Conservation (phyloP, 2,113 vertebrate genomes). For the Pygathrix nemaeus region DNA sequence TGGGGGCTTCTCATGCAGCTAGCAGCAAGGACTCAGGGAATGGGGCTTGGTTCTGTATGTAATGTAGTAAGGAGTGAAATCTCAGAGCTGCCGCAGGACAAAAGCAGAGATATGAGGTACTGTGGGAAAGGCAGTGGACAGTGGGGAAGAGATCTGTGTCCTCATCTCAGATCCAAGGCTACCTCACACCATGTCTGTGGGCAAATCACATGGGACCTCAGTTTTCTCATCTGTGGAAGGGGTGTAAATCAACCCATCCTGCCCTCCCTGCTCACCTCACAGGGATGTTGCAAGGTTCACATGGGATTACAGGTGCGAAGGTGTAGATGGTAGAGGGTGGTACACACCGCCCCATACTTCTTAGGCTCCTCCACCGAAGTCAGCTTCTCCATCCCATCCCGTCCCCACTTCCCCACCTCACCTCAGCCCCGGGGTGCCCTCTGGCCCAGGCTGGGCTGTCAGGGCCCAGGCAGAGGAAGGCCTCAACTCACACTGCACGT, state of each 20-base stretch:
- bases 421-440: neutral
- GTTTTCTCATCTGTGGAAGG: neutral
- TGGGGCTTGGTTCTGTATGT: neutral
- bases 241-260: neutral
- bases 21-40: neutral
- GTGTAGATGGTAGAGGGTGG: neutral
- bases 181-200: neutral
- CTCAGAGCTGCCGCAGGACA: neutral
- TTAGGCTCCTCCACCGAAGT: rapidly evolving
- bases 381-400: neutral
- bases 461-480: neutral
- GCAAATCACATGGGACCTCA: neutral
- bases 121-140: neutral
- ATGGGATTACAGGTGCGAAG: neutral
- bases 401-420: neutral
- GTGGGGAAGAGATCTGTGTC: neutral
- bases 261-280: neutral
- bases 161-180: neutral
- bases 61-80: neutral
- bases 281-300: neutral
- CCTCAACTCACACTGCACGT: conserved; percentile 98
- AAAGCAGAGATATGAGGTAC: neutral
- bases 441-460: neutral
- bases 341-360: neutral
- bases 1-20: neutral